A percentile compares a stretch with the other conserved stretches of the same genome.
These are phyloP conservation scores for Periphyllus acericola DNA, from an alignment of 2,888 invertebrate genomes.

Conservation along the genomic window DNA sequence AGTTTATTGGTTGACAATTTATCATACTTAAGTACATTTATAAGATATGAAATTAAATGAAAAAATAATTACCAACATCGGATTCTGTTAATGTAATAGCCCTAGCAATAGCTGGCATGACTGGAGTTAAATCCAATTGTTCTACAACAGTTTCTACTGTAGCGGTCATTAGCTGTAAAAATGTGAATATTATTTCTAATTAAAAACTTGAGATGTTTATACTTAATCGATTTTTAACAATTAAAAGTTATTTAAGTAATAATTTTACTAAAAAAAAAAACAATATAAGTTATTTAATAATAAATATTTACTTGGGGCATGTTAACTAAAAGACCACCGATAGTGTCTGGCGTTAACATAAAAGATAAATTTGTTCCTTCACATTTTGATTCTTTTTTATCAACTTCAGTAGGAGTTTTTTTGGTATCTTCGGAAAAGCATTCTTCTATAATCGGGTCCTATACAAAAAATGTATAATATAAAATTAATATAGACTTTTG, in stretches of 20 bases:
- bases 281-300: conserved; percentile 13
- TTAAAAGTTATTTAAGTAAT: neutral
- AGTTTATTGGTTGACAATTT: no score
- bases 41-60: neutral
- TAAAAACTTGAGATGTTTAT: no score
- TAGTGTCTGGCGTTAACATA: conserved; percentile 77
- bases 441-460: conserved; percentile 76
- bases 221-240: neutral
- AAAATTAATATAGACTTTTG: neutral
- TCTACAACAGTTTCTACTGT: conserved; percentile 95
- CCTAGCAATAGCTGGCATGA: conserved; percentile 83
- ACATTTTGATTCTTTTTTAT: conserved; percentile 70
- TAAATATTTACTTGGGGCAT: conserved; percentile 83
- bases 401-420: conserved; percentile 78
- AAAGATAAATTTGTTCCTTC: conserved; percentile 63
- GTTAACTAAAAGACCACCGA: conserved; percentile 88
- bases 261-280: conserved; percentile 24
- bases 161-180: conserved; percentile 79
- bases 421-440: conserved; percentile 73
- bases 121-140: conserved; percentile 86
- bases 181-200: neutral
- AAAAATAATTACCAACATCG: conserved; percentile 56
- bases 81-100: conserved; percentile 89
- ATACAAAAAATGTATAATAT: conserved; percentile 24
- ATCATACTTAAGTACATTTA: neutral